Percentiles rank a stretch among this genome's conserved stretches.
These are phyloP conservation scores for Netelia virgata DNA, from an alignment of 2,888 invertebrate species.

Conservation along the genomic window DNA sequence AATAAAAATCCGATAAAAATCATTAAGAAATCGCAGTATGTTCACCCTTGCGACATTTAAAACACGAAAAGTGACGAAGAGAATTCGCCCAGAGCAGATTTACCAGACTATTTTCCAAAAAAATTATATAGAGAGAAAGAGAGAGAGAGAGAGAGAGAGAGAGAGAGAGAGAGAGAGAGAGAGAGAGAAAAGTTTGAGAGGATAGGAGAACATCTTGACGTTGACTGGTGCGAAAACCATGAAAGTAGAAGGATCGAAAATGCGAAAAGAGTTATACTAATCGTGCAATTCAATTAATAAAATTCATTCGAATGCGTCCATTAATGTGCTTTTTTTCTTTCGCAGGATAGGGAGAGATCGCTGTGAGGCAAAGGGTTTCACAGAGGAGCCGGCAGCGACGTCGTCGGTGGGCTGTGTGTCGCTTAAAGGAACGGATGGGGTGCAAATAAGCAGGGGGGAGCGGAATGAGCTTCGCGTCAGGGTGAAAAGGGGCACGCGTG, in stretches of 20 bases:
- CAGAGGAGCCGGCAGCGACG: slow-evolving; percentile 71
- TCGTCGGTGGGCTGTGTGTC: slow-evolving; percentile 74
- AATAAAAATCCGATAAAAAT: too few relatives aligned
- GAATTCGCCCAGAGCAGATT: too few relatives aligned
- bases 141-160: too few relatives aligned
- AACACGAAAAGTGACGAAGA: too few relatives aligned
- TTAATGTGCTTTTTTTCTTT: slow-evolving; percentile 78
- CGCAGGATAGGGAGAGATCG: slow-evolving; percentile 45
- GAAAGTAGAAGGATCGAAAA: slow-evolving; percentile 7
- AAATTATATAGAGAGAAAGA: too few relatives aligned
- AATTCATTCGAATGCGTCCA: slow-evolving; percentile 83
- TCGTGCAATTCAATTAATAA: slow-evolving; percentile 83
- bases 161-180: too few relatives aligned
- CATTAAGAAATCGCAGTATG: too few relatives aligned
- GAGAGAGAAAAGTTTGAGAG: slow-evolving; percentile 56
- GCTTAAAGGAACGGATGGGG: slow-evolving; percentile 78
- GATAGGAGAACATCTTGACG: slow-evolving; percentile 65
- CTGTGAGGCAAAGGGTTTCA: slow-evolving; percentile 77
- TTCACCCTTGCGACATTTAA: too few relatives aligned
- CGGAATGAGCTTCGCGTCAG: slow-evolving; percentile 54
- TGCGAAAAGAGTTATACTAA: slow-evolving; percentile 69
- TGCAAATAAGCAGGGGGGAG: slow-evolving; percentile 72
- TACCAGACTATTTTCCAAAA: too few relatives aligned
- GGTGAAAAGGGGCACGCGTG: slow-evolving; percentile 65
- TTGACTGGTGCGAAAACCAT: slow-evolving; percentile 68